Base-by-base conservation (phyloP, 2,113 vertebrate species). In the Pristiophorus japonicus region DNA sequence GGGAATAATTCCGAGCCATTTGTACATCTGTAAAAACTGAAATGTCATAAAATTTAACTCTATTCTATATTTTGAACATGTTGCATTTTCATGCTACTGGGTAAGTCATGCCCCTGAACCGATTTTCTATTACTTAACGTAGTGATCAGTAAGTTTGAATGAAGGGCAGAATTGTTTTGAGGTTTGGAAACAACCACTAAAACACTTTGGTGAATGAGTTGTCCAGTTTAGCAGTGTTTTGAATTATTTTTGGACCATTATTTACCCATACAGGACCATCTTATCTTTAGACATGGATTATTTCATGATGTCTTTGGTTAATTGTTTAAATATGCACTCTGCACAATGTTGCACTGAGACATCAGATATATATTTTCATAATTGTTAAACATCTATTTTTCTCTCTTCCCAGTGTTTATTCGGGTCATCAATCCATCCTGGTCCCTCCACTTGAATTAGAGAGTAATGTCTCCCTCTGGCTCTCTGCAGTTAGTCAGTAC, bases 401-500 rank as follows among this genome's bases (percentile, higher is more conserved):
- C 27, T 67, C 42, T 38, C 14, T 95, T 2, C 5, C 0, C 96
- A 98, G 98, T 6, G 97, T 98, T 24, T 98, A 98, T 97, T 98
- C 99, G 0, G 99, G 99, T 92, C 99, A 99, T 96, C 99, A 99
- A 97, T 99, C 99, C 0, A 98, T 99, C 96, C 97, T 99, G 95
- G 99, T 99, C 16, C 98, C 99, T 47, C 99, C 99, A 8, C 97
- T 99, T 96, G 99, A 99, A 97, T 97, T 99, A 96, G 99, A 99
- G 97, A 99, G 97, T 96, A 99, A 99, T 0, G 98, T 98, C 63
- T 98, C 98, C 1, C 97, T 99, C 95, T 99, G 99, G 99, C 97
- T 99, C 55, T 98, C 98, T 0, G 98, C 99, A 0, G 99, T 99
- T 95, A 99, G 99, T 96, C 99, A 99, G 97, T 98, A 99, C 96